Conservation (phyloP, 2,113 vertebrate species). For the Origma solitaria region DNA sequence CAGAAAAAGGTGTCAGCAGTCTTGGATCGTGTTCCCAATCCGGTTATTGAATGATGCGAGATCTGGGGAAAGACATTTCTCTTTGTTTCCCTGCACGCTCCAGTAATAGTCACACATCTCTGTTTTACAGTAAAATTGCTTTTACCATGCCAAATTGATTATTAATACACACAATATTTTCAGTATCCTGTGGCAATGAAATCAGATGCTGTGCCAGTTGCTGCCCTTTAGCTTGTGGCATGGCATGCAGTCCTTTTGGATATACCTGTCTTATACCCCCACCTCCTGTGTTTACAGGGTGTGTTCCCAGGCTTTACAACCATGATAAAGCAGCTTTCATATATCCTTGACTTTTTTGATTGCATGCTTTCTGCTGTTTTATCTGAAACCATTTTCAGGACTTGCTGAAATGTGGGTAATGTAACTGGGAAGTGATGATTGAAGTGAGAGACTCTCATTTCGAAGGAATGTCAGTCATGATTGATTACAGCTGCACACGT, state of each 20-base stretch:
- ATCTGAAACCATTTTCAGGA: background rate
- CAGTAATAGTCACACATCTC: background rate
- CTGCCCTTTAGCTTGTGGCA: background rate
- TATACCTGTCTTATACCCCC: background rate
- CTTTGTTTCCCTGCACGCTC: background rate
- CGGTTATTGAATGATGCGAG: background rate
- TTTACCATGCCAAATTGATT: background rate
- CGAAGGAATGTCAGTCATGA: background rate
- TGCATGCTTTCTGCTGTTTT: background rate
- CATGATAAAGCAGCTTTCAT: background rate
- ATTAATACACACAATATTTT: conserved; percentile 22
- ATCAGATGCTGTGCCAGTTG: background rate
- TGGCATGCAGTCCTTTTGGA: background rate
- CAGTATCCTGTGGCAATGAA: background rate
- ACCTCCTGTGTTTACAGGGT: background rate
- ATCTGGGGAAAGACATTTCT: background rate
- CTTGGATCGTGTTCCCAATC: background rate
- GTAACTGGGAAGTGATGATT: background rate
- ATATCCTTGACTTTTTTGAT: background rate
- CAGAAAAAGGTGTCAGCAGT: conserved; percentile 20
- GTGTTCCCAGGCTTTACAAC: background rate
- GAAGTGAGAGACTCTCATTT: background rate
- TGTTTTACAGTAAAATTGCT: conserved; percentile 6
- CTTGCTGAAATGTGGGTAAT: background rate
- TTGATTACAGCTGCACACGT: background rate